Conservation (phyloP, 1,140 invertebrate genomes). For the Bombus confusus region DNA sequence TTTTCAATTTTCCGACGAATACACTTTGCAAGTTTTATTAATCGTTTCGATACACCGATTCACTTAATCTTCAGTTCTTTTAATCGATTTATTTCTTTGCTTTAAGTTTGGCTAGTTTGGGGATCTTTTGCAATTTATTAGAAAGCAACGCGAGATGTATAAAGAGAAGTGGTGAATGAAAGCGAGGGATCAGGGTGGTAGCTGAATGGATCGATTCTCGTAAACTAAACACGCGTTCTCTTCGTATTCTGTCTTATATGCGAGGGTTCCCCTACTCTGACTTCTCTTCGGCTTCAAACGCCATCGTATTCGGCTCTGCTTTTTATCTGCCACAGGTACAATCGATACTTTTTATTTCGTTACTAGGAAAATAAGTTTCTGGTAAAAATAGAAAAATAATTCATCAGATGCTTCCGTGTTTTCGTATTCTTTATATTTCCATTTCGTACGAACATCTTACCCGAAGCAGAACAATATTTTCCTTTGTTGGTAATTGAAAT, state of each 20-base stretch:
- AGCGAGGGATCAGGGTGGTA: slow-evolving; percentile 1
- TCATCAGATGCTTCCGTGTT: not conserved
- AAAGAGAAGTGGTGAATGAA: not conserved
- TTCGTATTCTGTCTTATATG: slow-evolving; percentile 82
- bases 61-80: not conserved
- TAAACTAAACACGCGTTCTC: slow-evolving; percentile 76
- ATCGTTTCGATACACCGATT: not conserved
- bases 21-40: not conserved
- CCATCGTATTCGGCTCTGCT: slow-evolving; percentile 45
- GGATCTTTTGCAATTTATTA: too few species aligned
- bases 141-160: not conserved
- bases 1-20: not conserved
- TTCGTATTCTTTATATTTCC: not conserved
- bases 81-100: not conserved
- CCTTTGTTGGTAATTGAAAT: not conserved
- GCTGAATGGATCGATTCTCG: slow-evolving; percentile 52
- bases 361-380: not conserved
- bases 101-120: not conserved
- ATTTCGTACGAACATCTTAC: not conserved
- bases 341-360: not conserved
- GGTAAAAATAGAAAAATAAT: not conserved
- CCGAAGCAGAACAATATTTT: not conserved
- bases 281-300: slow-evolving; percentile 64
- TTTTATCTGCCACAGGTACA: slow-evolving; percentile 48
- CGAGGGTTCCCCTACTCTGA: slow-evolving; percentile 75